Evolutionary conservation across 2,888 invertebrate species (phyloP), one percentile per base, ranked within the genome.

Genomic region (Cosmia pyralina): DNA sequence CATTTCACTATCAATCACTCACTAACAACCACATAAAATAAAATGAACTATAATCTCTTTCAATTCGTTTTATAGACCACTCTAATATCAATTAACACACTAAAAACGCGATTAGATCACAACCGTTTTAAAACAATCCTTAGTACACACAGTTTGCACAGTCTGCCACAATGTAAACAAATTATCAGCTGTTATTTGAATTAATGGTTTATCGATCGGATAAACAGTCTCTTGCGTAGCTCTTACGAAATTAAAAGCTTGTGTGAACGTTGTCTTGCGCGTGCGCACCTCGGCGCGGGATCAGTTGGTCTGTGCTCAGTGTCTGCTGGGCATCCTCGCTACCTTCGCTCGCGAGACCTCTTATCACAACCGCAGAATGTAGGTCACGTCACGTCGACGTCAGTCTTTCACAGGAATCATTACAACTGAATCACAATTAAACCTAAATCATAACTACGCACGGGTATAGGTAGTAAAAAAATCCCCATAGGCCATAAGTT

Each of bases 111-210:
- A 90, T 93, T 93, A 93, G 92, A 89, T 93, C 93, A 93, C 87
- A 89, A 83, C 87, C 79, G 83, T 78, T 90, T n/a, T 90, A 83
- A 69, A 75, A 48, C 77, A 75, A 88, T 85, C 83, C 82, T 85
- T 81, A 83, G 3, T 28, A 58, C 75, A 63, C 85, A 65, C 75
- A 78, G 80, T 81, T 82, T 74, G 46, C 41, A 70, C 78, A 82
- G 78, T 89, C 85, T 88, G 89, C 88, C 87, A 85, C 87, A 89
- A 86, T 85, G 91, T 94, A 94, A 94, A 94, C 93, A 94, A 89
- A 84, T 66, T 69, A 72, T 85, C 77, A 88, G 89, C 90, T 90
- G 87, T 87, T 74, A 80, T 86, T 86, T 82, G 83, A 88, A 88
- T 89, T 88, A 88, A 86, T 86, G 67, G 72, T 77, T 78, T 78